Evolutionary conservation across 2,113 vertebrate species (phyloP).

Genomic region (Panurus biarmicus): DNA sequence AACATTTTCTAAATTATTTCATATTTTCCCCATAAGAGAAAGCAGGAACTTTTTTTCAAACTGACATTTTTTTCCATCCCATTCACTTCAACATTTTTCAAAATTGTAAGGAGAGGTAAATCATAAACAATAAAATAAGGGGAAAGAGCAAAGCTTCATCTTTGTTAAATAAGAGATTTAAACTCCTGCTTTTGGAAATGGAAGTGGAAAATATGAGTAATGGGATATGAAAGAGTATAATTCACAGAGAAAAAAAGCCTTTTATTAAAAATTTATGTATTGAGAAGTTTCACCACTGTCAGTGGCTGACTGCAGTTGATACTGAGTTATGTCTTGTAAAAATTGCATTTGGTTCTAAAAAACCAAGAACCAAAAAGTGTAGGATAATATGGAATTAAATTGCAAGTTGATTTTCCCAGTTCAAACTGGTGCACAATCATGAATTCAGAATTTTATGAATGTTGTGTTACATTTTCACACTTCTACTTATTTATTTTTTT

Average conservation of each 20-base stretch:
- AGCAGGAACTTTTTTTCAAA: background rate
- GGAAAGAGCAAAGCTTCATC: background rate
- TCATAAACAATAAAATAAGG: background rate
- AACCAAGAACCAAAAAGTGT: rapidly evolving
- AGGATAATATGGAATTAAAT: background rate
- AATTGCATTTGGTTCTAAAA: background rate
- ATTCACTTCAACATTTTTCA: background rate
- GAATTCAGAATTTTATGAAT: background rate
- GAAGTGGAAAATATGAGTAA: background rate
- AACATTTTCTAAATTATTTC: background rate
- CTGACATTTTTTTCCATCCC: background rate
- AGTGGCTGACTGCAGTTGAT: background rate
- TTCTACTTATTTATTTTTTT: background rate
- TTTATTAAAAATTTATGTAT: background rate
- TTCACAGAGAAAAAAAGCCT: background rate
- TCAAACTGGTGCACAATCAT: background rate
- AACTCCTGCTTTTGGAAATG: background rate
- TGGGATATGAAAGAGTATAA: background rate
- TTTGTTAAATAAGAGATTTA: background rate
- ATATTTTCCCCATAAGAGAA: background rate
- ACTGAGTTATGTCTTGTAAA: background rate
- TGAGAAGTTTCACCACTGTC: background rate
- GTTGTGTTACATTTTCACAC: background rate
- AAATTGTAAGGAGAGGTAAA: background rate
- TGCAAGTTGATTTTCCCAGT: background rate